Evolutionary conservation across 2,888 invertebrate genomes (phyloP), one percentile per base, ranked within the genome.

Genomic region (Zygothrica quintamaculata): DNA sequence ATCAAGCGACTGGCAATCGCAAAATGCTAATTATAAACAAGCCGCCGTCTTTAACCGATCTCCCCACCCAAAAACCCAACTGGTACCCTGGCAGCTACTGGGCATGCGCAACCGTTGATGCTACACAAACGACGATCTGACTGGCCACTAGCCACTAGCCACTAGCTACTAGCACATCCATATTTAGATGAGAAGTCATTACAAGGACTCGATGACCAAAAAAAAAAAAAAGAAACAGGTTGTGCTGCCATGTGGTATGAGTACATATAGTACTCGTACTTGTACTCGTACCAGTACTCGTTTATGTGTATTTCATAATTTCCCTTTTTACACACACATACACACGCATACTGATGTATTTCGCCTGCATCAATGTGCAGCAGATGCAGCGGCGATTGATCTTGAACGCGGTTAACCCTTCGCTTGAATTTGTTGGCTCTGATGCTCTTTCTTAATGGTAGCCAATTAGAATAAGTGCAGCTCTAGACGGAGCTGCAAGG

Each of bases 1-100:
- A 86, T 86, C 87, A 80, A 78, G 69, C 77, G 64, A 40, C 61
- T 51, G 60, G 76, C 85, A 85, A 80, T 80, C 80, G 85, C 76
- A 77, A 87, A 87, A 82, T 87, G 87, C 82, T 82, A 82, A 82
- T 82, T 82, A 82, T 82, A 84, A 81, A 84, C 82, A 81, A 78
- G 81, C 57, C 55, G 65, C 55, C 29, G 44, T 11, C 34, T 42
- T 37, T 48, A 36, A 9, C 18, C 25, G 9, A 11, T 16, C 16
- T 12, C 47, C 18, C 18, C n/a, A 31, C 31, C n/a, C 8, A 31
- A 31, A 9, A 5, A n/a, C n/a, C n/a, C 29, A 29, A 29, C 29
- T 34, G 26, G 75, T 84, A 84, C 77, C 85, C 77, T 87, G 87
- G 80, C 80, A 80, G 75, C 87, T 87, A 81, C 85, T 80, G 80